Base-by-base conservation (phyloP, 2,797 vertebrate genomes). In the Sebastiscus tertius region DNA sequence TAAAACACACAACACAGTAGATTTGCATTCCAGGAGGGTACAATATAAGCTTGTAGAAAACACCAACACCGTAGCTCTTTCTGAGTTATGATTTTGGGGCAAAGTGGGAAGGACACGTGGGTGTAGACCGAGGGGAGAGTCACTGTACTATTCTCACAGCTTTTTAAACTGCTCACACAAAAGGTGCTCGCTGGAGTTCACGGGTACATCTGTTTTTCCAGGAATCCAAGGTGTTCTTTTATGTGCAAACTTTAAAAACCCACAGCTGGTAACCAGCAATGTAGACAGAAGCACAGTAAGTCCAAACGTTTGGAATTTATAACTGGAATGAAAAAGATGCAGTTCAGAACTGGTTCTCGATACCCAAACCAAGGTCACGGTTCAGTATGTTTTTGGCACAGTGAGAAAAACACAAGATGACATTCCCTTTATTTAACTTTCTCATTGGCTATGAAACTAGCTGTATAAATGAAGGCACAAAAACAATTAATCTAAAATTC, bases 1-100 rank as follows among this genome's bases (percentile, higher is more conserved):
- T 97, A 83, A 90, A 79, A 74, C 56, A 11, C 55, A 20, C 63
- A 67, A 52, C 29, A 56, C 46, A 10, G 26, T 8, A 9, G 42
- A 14, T 42, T 72, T n/a, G 60, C 29, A 31, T 18, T 63, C 8
- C 2, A 29, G 9, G 5, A 82, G 9, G 3, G 16, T 9, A n/a
- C 26, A 33, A 61, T 20, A 18, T 34, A 18, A 36, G 42, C 6
- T 46, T 34, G 20, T 34, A 77, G 4, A 65, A 8, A 26, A 20
- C 26, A 67, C 26, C 7, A 63, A 24, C 39, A 46, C n/a, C 34
- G 3, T 49, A 26, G 14, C 13, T 34, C 18, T 56, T 42, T 18
- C 7, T 77, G 29, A 49, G 10, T 59, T 20, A 54, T 46, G 33
- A 27, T 46, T 77, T 77, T 55, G 31, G 69, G 31, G 1, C 7